phyloP scores from a whole-genome alignment of 2,797 vertebrate genomes.

The Coendou prehensilis region DNA sequence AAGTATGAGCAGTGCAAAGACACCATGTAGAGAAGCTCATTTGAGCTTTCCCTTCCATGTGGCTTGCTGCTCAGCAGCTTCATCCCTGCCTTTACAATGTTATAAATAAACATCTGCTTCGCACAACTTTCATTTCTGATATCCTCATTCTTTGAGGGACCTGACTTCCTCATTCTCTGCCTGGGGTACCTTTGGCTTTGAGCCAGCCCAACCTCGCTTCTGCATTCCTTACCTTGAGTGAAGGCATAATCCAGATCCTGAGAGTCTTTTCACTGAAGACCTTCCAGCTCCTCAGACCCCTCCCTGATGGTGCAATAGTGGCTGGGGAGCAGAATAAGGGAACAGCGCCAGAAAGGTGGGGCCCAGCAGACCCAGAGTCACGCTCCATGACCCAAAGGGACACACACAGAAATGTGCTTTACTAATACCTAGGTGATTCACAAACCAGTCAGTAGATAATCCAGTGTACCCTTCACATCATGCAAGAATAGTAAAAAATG shows the following conservation, averaged over 20 bases:
- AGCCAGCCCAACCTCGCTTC: neutral
- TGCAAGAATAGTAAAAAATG: neutral
- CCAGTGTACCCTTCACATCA: neutral
- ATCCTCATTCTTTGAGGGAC: neutral
- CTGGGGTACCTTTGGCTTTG: neutral
- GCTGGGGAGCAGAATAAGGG: neutral
- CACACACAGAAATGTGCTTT: neutral
- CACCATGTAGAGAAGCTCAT: neutral
- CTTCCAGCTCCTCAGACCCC: too few species aligned
- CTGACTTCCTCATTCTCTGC: neutral
- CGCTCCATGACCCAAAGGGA: neutral
- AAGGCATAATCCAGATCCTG: neutral
- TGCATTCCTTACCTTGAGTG: neutral
- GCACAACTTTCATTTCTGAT: neutral
- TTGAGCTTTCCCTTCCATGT: neutral
- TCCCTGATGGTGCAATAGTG: neutral
- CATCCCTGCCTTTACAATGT: neutral
- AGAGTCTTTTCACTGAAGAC: too few species aligned
- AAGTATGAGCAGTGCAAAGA: neutral
- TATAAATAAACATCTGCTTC: neutral
- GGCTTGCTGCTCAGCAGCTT: neutral
- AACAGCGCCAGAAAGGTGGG: neutral
- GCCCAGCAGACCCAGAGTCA: neutral
- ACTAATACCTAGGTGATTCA: neutral
- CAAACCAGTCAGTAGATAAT: neutral